Conservation (phyloP, 2,113 vertebrate species). For the Spheniscus mendiculus region DNA sequence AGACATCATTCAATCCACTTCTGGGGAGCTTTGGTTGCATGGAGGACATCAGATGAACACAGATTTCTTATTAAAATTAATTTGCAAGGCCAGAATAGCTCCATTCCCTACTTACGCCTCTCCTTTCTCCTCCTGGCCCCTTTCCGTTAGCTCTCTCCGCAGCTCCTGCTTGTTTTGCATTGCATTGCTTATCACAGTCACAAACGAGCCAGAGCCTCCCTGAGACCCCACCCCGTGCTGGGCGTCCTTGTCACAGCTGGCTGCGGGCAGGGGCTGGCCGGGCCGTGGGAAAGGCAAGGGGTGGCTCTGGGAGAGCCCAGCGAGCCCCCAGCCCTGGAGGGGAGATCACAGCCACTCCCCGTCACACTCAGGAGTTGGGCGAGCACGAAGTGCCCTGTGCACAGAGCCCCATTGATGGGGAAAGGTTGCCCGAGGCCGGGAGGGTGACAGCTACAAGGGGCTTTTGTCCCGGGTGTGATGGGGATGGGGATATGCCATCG, state of each 20-base stretch:
- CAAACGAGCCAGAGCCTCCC: accelerated
- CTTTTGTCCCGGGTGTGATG: not conserved
- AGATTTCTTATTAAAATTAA: not conserved
- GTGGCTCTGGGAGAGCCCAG: accelerated
- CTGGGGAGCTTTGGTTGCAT: not conserved
- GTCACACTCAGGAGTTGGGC: accelerated
- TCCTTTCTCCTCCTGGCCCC: not conserved
- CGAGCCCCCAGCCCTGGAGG: accelerated
- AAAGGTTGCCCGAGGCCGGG: not conserved
- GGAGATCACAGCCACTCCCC: not conserved
- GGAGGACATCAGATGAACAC: not conserved
- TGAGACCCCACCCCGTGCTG: accelerated
- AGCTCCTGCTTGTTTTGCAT: not conserved
- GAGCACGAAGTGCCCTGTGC: accelerated
- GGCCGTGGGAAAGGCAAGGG: not conserved
- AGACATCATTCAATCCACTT: not conserved
- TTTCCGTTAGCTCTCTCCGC: not conserved
- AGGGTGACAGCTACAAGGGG: not conserved
- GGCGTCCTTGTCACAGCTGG: not conserved
- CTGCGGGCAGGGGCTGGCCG: accelerated
- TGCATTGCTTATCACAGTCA: not conserved
- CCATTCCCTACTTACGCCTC: not conserved
- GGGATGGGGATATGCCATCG: not conserved
- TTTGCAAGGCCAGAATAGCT: not conserved
- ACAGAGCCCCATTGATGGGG: not conserved